Conservation (phyloP, 2,797 vertebrate species). For the Parambassis ranga region DNA sequence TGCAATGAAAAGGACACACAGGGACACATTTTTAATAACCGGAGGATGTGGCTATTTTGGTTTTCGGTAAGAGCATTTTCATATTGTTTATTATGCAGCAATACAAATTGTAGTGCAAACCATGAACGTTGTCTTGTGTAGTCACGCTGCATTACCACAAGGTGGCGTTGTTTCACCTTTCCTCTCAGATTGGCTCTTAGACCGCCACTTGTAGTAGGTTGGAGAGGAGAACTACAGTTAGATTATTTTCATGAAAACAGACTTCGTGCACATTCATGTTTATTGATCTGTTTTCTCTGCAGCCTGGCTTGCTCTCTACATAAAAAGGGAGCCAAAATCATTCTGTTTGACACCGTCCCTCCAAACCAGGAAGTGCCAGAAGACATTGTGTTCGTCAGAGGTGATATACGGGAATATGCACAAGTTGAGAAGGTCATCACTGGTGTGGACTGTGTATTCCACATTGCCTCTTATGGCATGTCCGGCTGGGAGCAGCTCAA, state of each 20-base stretch:
- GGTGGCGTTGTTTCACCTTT: conserved; percentile 27
- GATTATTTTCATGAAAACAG: no score
- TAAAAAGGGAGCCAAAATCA: conserved; percentile 77
- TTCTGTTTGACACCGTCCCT: conserved; percentile 85
- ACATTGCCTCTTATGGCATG: conserved; percentile 94
- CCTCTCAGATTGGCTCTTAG: not conserved
- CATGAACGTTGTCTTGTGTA: not conserved
- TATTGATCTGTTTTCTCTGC: conserved; percentile 10
- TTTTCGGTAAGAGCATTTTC: conserved; percentile 81
- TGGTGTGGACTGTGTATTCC: conserved; percentile 87
- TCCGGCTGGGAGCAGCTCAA: conserved; percentile 94
- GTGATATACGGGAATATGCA: conserved; percentile 81
- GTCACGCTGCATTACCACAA: not conserved
- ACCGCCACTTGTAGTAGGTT: not conserved
- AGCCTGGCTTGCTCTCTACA: conserved; percentile 88
- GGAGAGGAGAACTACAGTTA: not conserved
- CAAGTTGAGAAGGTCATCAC: conserved; percentile 80
- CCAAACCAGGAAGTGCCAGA: conserved; percentile 78
- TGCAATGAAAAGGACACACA: conserved; percentile 54
- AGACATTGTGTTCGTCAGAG: conserved; percentile 82
- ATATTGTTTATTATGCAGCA: not conserved
- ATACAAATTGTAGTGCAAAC: no score
- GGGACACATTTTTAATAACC: conserved; percentile 83
- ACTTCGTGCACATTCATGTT: no score
- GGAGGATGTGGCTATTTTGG: conserved; percentile 95